Base-by-base conservation (phyloP, 2,797 vertebrate species). In the Eutrigla gurnardus region DNA sequence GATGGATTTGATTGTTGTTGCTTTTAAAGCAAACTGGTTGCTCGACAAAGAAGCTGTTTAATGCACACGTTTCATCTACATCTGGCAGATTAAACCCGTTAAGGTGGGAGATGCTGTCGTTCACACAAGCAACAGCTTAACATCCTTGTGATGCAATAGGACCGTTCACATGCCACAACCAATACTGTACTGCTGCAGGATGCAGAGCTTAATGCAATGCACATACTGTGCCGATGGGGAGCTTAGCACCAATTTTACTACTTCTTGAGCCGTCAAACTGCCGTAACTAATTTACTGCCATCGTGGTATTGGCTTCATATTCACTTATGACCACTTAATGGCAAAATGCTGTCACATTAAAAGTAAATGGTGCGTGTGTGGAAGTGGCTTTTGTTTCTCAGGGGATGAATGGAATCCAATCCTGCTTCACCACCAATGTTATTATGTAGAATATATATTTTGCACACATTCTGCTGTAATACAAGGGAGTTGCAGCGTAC, bases 251-350 rank as follows among this genome's bases (percentile, higher is more conserved):
- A 63, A 63, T 75, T 75, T 70, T 17, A 46, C 55, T 36, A 37
- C 62, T 13, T 53, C 67, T 75, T 70, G 54, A 80, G 61, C 61
- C 61, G 47, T 72, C 73, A 82, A 77, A 78, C 35, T 70, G 61
- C 69, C 39, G 32, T 78, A 50, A 70, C 68, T 87, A 73, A 77
- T 77, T 71, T 35, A 68, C 57, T 43, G 15, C 47, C 50, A 10
- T 71, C 32, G 35, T 68, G 61, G 36, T 14, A 39, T 18, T 57
- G 62, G 39, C 58, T 61, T 77, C 46, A 47, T 64, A 61, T 57
- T 82, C 53, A 17, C 35, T 55, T 59, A 67, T 39, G 53, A 60
- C 17, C 42, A 49, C 54, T 50, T 75, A 59, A 54, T n/a, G 45
- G 18, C 6, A 59, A 69, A 71, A 76, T 42, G 35, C 50, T 53